A percentile compares a stretch with the other conserved stretches of the same genome.
Evolutionary conservation across 2,113 vertebrate species (phyloP).

Genomic region (Natator depressus): DNA sequence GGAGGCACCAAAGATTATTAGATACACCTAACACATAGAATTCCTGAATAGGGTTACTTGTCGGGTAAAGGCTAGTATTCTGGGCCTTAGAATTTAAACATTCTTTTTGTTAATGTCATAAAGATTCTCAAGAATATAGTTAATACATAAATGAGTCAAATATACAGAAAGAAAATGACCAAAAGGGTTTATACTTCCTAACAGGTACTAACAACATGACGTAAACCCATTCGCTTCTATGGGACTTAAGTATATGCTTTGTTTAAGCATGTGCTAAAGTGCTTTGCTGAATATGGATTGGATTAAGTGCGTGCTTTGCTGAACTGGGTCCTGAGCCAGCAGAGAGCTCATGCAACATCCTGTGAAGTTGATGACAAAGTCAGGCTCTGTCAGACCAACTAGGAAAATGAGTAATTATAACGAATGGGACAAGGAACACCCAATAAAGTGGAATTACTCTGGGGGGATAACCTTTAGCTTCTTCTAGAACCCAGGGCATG

Average conservation of each 20-base stretch:
- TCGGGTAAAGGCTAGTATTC: not conserved
- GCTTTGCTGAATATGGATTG: not conserved
- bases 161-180: not conserved
- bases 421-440: rapidly evolving
- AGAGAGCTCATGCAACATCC: not conserved
- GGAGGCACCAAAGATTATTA: not conserved
- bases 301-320: rapidly evolving
- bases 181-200: not conserved
- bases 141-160: not conserved
- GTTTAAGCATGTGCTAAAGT: slow-evolving; percentile 48
- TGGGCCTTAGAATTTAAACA: not conserved
- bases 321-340: slow-evolving; percentile 30
- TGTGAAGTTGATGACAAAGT: rapidly evolving
- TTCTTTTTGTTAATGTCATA: not conserved
- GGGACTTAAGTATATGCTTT: not conserved
- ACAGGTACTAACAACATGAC: not conserved
- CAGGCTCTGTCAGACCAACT: not conserved
- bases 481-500: not conserved
- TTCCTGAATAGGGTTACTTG: not conserved
- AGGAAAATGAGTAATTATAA: not conserved
- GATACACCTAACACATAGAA: not conserved
- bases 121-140: not conserved
- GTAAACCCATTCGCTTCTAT: not conserved
- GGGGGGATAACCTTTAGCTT: not conserved
- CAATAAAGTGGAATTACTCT: not conserved